phyloP scores from a whole-genome alignment of 2,797 vertebrate species.

The Sarcophilus harrisii region DNA sequence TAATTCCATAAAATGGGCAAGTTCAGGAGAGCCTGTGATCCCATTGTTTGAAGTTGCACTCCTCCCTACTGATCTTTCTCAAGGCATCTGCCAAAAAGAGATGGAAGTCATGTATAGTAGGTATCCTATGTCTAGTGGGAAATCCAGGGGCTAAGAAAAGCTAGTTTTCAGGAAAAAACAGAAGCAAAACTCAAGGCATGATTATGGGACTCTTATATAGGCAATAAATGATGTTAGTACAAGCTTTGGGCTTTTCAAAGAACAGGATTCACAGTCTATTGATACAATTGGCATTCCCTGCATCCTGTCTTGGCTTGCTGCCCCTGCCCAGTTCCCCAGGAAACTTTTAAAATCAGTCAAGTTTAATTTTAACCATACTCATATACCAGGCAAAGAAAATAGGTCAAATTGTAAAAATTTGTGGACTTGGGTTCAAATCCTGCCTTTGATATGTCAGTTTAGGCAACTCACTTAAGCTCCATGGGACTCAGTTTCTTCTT shows the following conservation, averaged over 20 bases:
- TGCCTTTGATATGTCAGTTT: background rate
- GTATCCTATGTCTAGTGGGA: background rate
- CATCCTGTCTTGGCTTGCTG: background rate
- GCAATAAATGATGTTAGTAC: background rate
- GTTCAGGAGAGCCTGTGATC: background rate
- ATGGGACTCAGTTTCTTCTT: background rate
- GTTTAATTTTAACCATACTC: background rate
- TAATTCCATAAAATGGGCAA: background rate
- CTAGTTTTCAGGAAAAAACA: background rate
- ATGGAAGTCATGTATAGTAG: background rate
- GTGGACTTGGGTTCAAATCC: background rate
- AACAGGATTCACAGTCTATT: background rate
- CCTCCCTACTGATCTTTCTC: background rate
- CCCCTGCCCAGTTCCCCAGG: background rate
- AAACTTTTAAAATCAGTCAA: background rate
- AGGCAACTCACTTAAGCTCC: background rate
- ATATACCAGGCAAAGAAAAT: background rate
- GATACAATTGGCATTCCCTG: background rate
- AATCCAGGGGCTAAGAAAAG: background rate
- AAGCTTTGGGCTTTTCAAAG: background rate
- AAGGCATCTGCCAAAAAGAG: background rate
- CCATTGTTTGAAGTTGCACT: background rate
- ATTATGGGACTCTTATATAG: background rate
- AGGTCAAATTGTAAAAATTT: background rate
- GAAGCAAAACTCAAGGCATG: background rate